phyloP scores from a whole-genome alignment of 1,140 invertebrate species.

The Drosophila parvula region DNA sequence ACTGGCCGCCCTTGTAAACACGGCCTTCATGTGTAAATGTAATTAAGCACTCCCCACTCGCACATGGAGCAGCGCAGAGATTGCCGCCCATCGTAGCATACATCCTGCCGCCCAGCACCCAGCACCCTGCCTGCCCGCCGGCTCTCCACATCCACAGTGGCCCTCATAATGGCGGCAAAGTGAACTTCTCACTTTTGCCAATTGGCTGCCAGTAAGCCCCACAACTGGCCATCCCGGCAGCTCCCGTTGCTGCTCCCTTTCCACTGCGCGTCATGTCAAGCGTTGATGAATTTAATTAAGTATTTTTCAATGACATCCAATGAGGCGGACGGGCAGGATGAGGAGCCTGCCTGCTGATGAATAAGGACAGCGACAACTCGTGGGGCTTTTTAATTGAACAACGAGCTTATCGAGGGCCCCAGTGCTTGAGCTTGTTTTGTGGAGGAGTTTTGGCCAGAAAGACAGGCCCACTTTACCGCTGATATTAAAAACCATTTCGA shows the following conservation, averaged over 20 bases:
- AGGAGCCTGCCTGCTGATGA: conserved; percentile 2
- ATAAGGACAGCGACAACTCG: conserved; percentile 30
- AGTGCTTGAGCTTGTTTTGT: conserved; percentile 18
- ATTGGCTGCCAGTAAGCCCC: conserved; percentile 64
- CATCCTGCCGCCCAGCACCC: background rate
- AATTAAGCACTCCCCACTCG: conserved; percentile 68
- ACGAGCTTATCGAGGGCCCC: conserved; percentile 17
- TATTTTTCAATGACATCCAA: conserved; percentile 78
- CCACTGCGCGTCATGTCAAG: conserved; percentile 68
- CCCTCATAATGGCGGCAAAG: conserved; percentile 71
- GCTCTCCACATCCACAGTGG: conserved; percentile 26
- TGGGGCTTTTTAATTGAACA: conserved; percentile 72
- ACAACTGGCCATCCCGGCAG: background rate
- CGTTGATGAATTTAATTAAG: conserved; percentile 82
- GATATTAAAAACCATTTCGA: conserved; percentile 10
- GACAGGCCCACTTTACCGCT: background rate
- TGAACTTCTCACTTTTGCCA: conserved; percentile 76
- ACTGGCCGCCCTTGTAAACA: conserved; percentile 43
- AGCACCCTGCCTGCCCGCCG: background rate
- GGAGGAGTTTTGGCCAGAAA: background rate
- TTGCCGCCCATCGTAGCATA: conserved; percentile 12
- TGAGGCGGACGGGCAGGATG: conserved; percentile 23
- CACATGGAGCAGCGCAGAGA: conserved; percentile 30
- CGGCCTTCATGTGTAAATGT: conserved; percentile 73
- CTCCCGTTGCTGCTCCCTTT: background rate